Percentiles rank a stretch among this genome's conserved stretches.
phyloP scores from a whole-genome alignment of 2,797 vertebrate species.

The Sparus aurata region DNA sequence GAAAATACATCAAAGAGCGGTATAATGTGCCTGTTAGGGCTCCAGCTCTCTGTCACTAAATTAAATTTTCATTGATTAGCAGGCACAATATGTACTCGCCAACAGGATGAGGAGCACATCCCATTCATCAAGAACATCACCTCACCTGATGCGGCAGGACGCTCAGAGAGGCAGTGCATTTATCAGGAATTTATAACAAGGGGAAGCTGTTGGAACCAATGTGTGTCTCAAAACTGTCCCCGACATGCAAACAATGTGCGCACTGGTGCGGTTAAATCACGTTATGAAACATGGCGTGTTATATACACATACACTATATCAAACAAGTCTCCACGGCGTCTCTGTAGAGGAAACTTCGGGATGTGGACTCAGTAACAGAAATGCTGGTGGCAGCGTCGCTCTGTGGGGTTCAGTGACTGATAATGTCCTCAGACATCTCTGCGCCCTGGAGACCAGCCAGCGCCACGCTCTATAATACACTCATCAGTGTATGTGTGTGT shows the following conservation, averaged over 20 bases:
- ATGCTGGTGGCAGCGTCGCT: constrained; percentile 39
- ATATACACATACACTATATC: not conserved
- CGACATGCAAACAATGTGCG: not conserved
- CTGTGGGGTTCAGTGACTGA: constrained; percentile 50
- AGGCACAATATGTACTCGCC: constrained; percentile 74
- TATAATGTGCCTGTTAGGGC: constrained; percentile 65
- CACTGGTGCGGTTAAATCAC: not conserved
- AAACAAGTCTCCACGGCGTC: constrained; percentile 24
- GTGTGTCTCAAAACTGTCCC: not conserved
- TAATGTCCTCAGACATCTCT: constrained; percentile 71
- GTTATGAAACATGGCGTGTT: constrained; percentile 11
- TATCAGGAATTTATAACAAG: constrained; percentile 30
- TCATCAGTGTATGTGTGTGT: constrained; percentile 22
- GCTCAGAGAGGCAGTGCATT: constrained; percentile 45
- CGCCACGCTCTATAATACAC: constrained; percentile 32
- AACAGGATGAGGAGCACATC: constrained; percentile 45
- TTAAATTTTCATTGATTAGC: constrained; percentile 80
- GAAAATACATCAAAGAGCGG: constrained; percentile 81
- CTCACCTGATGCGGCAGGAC: constrained; percentile 40
- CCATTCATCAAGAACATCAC: constrained; percentile 61
- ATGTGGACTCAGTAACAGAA: constrained; percentile 28
- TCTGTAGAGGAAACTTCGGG: constrained; percentile 19
- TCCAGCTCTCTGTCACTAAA: constrained; percentile 67
- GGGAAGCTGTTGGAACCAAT: not conserved
- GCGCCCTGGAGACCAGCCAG: constrained; percentile 48